Evolutionary conservation across 1,140 invertebrate genomes (phyloP), one percentile per base, ranked within the genome.

Genomic region (Paraescarpia echinospica): DNA sequence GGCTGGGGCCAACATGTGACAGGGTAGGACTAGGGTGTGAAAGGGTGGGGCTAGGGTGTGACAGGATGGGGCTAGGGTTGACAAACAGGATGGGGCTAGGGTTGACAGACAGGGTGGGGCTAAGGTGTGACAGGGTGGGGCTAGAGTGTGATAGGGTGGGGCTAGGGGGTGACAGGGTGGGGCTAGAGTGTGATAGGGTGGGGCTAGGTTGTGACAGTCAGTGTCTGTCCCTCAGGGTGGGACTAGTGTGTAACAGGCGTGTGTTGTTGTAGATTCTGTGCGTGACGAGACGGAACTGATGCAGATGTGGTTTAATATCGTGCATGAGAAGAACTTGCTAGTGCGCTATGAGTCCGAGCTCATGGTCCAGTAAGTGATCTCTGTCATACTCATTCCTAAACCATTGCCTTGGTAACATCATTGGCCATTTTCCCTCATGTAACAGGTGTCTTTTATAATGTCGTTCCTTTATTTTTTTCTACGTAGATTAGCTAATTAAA

Each of bases 261-360:
- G 59, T n/a, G 14, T 34, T 34, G 35, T 90, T 34, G 41, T 48
- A 91, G 91, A 91, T 27, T 14, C 91, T 18, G 8, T 12, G 41
- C 33, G 33, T 22, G 93, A 93, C 91, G 97, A 98, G 95, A 95
- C 96, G 1, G 97, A 97, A 94, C 96, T 98, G 93, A 96, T 98
- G 93, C 97, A 98, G 91, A 98, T 98, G 96, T 98, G 98, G 97
- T 98, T 98, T 95, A 97, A 97, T 95, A 96, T 98, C 93, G 98
- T 98, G 96, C 97, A 98, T 93, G 98, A 98, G 95, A 97, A 98
- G 94, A 98, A 97, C 94, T 97, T 97, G 95, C 95, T 97, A 89
- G 97, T 97, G 89, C 96, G 98, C 94, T 98, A 98, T 94, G 98
- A 98, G 95, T 97, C 98, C 93, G 98, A 98, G 96, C 96, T 98